phyloP scores from a whole-genome alignment of 2,888 invertebrate species.

The Ophion ellenae region DNA sequence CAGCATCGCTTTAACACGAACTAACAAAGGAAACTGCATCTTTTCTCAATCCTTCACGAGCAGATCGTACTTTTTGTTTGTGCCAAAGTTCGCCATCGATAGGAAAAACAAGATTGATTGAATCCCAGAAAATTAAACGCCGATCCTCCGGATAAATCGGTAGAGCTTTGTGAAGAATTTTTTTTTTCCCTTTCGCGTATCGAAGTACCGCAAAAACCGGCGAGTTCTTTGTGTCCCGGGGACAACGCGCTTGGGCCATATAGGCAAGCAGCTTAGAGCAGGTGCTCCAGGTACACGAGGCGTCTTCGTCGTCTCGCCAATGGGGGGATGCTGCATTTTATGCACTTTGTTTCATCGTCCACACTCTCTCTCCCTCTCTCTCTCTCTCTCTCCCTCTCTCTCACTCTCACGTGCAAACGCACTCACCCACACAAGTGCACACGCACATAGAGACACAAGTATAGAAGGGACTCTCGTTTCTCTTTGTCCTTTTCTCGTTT shows the following conservation, averaged over 20 bases:
- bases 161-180: not conserved
- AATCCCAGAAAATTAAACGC: not conserved
- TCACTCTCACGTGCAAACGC: constrained; percentile 6
- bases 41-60: not conserved
- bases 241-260: constrained; percentile 23
- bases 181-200: not conserved
- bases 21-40: too few species aligned
- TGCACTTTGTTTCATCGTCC: constrained; percentile 63
- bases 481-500: constrained; percentile 54
- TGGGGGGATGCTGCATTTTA: constrained; percentile 55
- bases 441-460: constrained; percentile 16
- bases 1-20: too few species aligned
- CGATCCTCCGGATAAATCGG: constrained; percentile 20
- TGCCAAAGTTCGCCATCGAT: not conserved
- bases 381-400: not conserved
- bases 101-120: constrained; percentile 9
- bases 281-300: constrained; percentile 54
- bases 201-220: constrained; percentile 20
- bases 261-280: constrained; percentile 31
- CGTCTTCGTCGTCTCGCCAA: constrained; percentile 42
- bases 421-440: not conserved
- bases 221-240: constrained; percentile 48
- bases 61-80: not conserved
- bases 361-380: not conserved
- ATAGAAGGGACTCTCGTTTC: constrained; percentile 46